Evolutionary conservation across 2,113 vertebrate species (phyloP).

Genomic region (Lamprologus sp.): DNA sequence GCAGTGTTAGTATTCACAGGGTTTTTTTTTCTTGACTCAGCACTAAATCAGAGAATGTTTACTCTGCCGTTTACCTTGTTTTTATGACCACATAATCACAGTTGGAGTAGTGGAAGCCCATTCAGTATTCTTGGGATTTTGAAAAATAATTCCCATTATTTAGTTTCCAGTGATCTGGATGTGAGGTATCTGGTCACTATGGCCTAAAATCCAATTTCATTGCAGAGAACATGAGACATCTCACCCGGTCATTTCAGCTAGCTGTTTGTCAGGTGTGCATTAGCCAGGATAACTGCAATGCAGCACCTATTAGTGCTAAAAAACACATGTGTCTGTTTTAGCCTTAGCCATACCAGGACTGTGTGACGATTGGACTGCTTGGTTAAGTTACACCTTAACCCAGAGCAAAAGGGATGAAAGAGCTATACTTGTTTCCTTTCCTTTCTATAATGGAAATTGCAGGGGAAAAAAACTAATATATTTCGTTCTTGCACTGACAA

Average conservation of each 20-base stretch:
- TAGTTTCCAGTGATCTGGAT: background rate
- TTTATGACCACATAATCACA: background rate
- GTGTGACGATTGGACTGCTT: background rate
- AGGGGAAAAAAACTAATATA: rapidly evolving
- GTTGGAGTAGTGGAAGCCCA: background rate
- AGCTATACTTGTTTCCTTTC: background rate
- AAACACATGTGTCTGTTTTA: slow-evolving; percentile 17
- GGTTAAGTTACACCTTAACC: slow-evolving; percentile 2
- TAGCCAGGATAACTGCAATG: background rate
- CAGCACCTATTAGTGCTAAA: background rate
- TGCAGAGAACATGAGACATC: background rate
- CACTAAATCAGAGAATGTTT: background rate
- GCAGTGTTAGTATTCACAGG: background rate
- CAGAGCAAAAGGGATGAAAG: background rate
- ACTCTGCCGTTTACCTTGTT: background rate
- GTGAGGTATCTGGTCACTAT: background rate
- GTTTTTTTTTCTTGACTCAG: background rate
- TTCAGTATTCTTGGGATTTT: background rate
- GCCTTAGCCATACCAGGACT: background rate
- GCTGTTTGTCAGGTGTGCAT: background rate
- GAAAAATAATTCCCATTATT: background rate
- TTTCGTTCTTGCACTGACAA: background rate
- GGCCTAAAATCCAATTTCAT: background rate
- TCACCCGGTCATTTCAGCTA: background rate
- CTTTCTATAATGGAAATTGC: background rate